Conservation (phyloP, 2,797 vertebrate species). For the Adelosebastes latens region DNA sequence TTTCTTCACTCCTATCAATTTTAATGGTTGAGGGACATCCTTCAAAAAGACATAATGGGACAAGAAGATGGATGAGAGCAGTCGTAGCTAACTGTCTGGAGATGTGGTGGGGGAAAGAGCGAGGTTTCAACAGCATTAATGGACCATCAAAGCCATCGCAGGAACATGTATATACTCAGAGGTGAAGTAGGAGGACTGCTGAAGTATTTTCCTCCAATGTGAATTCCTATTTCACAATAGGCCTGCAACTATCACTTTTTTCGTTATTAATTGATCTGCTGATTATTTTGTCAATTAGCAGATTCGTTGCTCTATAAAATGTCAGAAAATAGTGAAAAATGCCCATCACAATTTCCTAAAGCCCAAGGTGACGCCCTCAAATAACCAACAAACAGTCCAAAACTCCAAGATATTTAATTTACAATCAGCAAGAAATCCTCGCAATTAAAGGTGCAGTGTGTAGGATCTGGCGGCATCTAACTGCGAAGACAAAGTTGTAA, state of each 20-base stretch:
- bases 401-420: neutral
- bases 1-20: slow-evolving; percentile 90
- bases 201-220: neutral
- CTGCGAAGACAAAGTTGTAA: too few species aligned
- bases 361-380: neutral
- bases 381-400: neutral
- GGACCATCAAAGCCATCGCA: slow-evolving; percentile 39
- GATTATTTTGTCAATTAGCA: too few species aligned
- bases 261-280: neutral
- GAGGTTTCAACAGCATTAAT: slow-evolving; percentile 58
- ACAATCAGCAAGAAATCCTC: neutral
- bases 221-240: neutral
- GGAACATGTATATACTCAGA: slow-evolving; percentile 1
- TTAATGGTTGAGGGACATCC: slow-evolving; percentile 92
- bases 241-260: neutral
- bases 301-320: neutral
- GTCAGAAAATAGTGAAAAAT: neutral
- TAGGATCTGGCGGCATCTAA: too few species aligned
- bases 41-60: slow-evolving; percentile 90
- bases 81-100: slow-evolving; percentile 86
- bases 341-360: too few species aligned
- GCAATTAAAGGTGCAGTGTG: too few species aligned
- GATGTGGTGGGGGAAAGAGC: slow-evolving; percentile 76
- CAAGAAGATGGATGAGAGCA: slow-evolving; percentile 93
- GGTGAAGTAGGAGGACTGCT: neutral